Percentiles rank a stretch among this genome's conserved stretches.
phyloP scores from a whole-genome alignment of 1,140 invertebrate species.

The Parasteatoda tepidariorum region DNA sequence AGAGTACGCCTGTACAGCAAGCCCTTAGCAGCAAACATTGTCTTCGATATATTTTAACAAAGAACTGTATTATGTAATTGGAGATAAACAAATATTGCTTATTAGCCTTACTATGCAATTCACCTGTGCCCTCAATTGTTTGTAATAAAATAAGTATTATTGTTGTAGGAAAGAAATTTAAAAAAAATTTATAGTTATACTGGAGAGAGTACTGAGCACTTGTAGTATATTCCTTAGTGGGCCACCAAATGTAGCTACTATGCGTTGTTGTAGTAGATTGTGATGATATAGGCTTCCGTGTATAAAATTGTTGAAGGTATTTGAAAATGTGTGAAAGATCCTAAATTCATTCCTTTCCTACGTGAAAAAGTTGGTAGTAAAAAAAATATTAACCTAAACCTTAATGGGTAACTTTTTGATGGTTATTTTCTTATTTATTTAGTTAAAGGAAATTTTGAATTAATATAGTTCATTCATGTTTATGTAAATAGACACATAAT shows the following conservation, averaged over 20 bases:
- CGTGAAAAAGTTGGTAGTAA: too few relatives aligned
- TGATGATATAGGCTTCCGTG: constrained; percentile 24
- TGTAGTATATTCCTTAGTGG: constrained; percentile 31
- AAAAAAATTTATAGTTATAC: constrained; percentile 28
- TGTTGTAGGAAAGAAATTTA: constrained; percentile 5
- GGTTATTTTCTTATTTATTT: too few relatives aligned
- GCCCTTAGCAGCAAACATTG: constrained; percentile 25
- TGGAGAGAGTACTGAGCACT: constrained; percentile 35
- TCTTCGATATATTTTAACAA: constrained; percentile 45
- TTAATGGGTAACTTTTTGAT: too few relatives aligned
- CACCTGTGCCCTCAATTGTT: constrained; percentile 35
- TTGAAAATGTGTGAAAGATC: too few relatives aligned
- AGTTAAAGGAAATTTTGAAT: too few relatives aligned
- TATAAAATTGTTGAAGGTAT: background rate
- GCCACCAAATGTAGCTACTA: constrained; percentile 30
- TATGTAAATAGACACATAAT: too few relatives aligned
- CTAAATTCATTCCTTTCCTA: too few relatives aligned
- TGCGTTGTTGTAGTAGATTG: constrained; percentile 6
- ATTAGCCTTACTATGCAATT: constrained; percentile 42
- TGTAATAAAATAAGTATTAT: constrained; percentile 31
- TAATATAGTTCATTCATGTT: too few relatives aligned
- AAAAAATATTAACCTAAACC: too few relatives aligned
- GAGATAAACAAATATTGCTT: constrained; percentile 25
- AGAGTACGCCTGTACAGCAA: constrained; percentile 27
- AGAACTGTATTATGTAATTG: constrained; percentile 6